A percentile compares a stretch with the other conserved stretches of the same genome.
phyloP scores from a whole-genome alignment of 2,888 invertebrate species.

The Rhagonycha lutea region DNA sequence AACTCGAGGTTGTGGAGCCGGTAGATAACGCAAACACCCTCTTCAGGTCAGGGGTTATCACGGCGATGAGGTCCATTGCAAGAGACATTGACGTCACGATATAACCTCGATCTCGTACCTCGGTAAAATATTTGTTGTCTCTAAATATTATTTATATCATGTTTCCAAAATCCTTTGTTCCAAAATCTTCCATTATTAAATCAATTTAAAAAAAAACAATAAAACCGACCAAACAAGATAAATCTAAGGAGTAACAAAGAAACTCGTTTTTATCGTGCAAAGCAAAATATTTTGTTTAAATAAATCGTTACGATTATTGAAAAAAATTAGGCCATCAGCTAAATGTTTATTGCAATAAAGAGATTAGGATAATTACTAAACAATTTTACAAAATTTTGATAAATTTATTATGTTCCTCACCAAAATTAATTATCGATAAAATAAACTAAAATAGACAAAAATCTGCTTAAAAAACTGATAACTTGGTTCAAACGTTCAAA shows the following conservation, averaged over 20 bases:
- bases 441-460: background rate
- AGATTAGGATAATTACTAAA: background rate
- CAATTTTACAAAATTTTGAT: background rate
- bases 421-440: background rate
- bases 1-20: slow-evolving; percentile 33
- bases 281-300: background rate
- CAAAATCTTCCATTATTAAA: background rate
- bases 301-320: background rate
- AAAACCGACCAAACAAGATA: background rate
- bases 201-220: background rate
- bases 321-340: background rate
- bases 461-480: background rate
- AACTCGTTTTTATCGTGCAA: background rate
- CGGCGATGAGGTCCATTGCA: slow-evolving; percentile 34
- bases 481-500: background rate
- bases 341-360: background rate
- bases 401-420: background rate
- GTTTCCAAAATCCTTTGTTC: background rate
- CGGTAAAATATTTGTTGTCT: slow-evolving; percentile 5
- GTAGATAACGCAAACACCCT: slow-evolving; percentile 33
- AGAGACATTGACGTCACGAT: slow-evolving; percentile 37
- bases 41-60: slow-evolving; percentile 37
- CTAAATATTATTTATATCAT: background rate
- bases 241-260: background rate
- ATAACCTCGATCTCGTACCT: slow-evolving; percentile 34